These are phyloP conservation scores for Euthynnus affinis DNA, from an alignment of 2,797 vertebrate species.

Conservation along the genomic window DNA sequence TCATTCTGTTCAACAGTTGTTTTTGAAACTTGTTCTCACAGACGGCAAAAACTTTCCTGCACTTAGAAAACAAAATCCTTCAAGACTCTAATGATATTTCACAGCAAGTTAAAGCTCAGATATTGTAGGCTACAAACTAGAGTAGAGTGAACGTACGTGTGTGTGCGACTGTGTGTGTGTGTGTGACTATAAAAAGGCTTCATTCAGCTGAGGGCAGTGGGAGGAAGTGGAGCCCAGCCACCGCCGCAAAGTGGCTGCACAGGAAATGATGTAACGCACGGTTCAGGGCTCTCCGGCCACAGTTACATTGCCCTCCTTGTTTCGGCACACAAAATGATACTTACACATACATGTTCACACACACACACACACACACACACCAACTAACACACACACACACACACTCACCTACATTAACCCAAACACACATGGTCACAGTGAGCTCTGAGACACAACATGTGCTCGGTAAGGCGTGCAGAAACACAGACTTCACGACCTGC, in stretches of 20 bases:
- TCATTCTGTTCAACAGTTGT: neutral
- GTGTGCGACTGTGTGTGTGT: conserved; percentile 55
- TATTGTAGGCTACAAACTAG: conserved; percentile 34
- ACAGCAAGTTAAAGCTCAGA: conserved; percentile 28
- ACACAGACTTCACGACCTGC: conserved; percentile 65
- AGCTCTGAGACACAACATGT: conserved; percentile 80
- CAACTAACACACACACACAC: conserved; percentile 34
- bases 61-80: conserved; percentile 28
- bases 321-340: conserved; percentile 64
- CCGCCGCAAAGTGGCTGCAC: conserved; percentile 80
- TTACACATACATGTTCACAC: conserved; percentile 58
- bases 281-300: conserved; percentile 77
- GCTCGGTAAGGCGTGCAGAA: conserved; percentile 73
- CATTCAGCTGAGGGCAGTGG: conserved; percentile 83
- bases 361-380: conserved; percentile 36
- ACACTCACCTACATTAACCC: conserved; percentile 65
- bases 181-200: conserved; percentile 81
- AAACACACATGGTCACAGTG: conserved; percentile 79
- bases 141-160: conserved; percentile 42
- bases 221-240: conserved; percentile 80
- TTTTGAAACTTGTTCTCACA: conserved; percentile 1
- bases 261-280: conserved; percentile 86
- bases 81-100: conserved; percentile 6
- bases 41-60: neutral
- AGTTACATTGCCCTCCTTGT: conserved; percentile 85